Evolutionary conservation across 2,113 vertebrate species (phyloP), one percentile per base, ranked within the genome.

Genomic region (Microtus richardsoni): DNA sequence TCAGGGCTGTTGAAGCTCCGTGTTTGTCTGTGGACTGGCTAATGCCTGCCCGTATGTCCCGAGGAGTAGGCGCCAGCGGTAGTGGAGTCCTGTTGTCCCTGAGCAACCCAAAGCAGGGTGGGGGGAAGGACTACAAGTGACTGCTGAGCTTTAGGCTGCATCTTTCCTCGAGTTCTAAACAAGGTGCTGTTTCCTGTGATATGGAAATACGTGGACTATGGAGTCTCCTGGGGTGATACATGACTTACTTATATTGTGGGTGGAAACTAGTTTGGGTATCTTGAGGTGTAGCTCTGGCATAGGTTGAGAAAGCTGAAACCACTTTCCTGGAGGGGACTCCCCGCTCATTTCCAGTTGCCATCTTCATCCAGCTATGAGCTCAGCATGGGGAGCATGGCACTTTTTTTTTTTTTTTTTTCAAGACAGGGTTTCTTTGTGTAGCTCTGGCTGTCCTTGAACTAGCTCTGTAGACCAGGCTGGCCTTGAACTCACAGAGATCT

Each of bases 211-310:
- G 88, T 80, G 41, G 86, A n/a, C 9, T 82, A 54, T 91, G 74
- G 44, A 77, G 52, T n/a, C 66, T 89, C 82, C 52, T 78, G 11
- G 62, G 52, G 28, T 52, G 14, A 87, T 26, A 7, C 62, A 39
- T 89, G 47, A 10, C 52, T 95, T 62, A 30, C 49, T n/a, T 68
- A 1, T 89, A 41, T 74, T 92, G 74, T 64, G 24, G 24, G 8
- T 96, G 52, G 89, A 86, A 79, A 26, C 36, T 95, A 41, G 30
- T 83, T 89, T 91, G 93, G 82, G 10, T 21, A 39, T 44, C 22
- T 54, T 80, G n/a, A 62, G 47, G 3, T 49, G 3, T 73, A 82
- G 49, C 60, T 97, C 16, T 91, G 30, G 39, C 26, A 14, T 11
- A 0, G 4, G 19, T 14, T 91, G 19, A 91, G 71, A 88, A 52